Conservation (phyloP, 2,797 vertebrate species). For the Crenichthys baileyi region DNA sequence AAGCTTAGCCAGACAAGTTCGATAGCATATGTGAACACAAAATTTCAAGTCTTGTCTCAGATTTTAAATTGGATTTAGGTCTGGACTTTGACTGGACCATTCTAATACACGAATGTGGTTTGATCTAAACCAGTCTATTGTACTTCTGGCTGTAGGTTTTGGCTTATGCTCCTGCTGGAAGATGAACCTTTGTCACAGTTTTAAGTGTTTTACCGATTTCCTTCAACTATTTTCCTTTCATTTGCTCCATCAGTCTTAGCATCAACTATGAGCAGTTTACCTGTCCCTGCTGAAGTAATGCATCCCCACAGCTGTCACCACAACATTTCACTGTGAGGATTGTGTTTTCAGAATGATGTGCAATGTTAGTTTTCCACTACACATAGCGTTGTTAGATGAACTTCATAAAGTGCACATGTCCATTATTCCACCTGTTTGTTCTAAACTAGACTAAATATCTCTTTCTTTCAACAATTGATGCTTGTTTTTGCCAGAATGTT, state of each 20-base stretch:
- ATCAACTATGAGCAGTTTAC: background rate
- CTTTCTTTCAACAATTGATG: too few species aligned
- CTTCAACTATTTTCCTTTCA: background rate
- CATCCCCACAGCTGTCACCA: background rate
- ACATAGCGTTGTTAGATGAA: background rate
- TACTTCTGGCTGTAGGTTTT: background rate
- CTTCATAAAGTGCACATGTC: too few species aligned
- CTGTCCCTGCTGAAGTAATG: background rate
- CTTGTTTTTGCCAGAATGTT: too few species aligned
- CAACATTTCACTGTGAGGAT: background rate
- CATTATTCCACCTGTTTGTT: too few species aligned
- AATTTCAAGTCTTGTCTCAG: background rate
- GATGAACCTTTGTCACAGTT: background rate
- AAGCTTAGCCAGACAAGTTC: background rate
- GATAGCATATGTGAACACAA: background rate
- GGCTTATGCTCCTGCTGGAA: background rate
- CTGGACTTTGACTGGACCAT: background rate
- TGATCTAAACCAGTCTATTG: background rate
- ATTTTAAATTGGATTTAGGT: background rate
- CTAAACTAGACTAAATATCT: too few species aligned
- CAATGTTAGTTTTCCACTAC: background rate
- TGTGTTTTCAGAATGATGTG: background rate
- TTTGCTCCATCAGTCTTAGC: background rate
- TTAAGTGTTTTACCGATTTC: background rate
- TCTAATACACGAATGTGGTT: background rate